phyloP scores from a whole-genome alignment of 2,113 vertebrate species.

The Aepyceros melampus region DNA sequence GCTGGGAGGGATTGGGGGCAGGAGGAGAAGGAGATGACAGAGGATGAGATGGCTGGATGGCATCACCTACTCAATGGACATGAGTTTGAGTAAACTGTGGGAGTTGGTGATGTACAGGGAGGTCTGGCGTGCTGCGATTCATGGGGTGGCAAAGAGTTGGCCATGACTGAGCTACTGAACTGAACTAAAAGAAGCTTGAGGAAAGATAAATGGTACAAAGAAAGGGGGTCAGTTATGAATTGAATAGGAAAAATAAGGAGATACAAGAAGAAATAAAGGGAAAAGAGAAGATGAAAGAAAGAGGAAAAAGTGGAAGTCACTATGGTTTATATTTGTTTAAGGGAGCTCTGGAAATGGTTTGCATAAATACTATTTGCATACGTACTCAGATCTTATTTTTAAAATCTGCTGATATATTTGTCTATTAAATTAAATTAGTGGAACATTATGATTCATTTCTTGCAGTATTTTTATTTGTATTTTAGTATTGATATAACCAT shows the following conservation, averaged over 20 bases:
- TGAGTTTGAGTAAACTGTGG: too few species aligned
- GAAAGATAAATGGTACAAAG: neutral
- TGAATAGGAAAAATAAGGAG: neutral
- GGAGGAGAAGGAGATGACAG: too few species aligned
- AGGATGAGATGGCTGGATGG: too few species aligned
- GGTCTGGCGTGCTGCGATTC: too few species aligned
- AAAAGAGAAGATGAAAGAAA: neutral
- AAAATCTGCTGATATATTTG: neutral
- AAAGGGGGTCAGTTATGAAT: neutral
- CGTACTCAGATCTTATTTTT: neutral
- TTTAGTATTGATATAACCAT: neutral
- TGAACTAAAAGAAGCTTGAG: neutral
- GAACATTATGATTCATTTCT: neutral
- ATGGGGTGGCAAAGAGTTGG: too few species aligned
- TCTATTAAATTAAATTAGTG: neutral
- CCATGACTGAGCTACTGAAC: too few species aligned
- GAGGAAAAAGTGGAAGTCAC: neutral
- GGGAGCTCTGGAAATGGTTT: neutral
- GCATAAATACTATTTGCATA: neutral
- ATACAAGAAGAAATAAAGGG: neutral
- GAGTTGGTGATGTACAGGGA: too few species aligned
- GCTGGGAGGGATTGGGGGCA: too few species aligned
- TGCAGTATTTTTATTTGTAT: neutral
- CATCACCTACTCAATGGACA: too few species aligned
- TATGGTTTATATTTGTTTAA: neutral